A percentile compares a stretch with the other conserved stretches of the same genome.
Evolutionary conservation across 2,888 invertebrate genomes (phyloP).

Genomic region (Augochlorella aurata): DNA sequence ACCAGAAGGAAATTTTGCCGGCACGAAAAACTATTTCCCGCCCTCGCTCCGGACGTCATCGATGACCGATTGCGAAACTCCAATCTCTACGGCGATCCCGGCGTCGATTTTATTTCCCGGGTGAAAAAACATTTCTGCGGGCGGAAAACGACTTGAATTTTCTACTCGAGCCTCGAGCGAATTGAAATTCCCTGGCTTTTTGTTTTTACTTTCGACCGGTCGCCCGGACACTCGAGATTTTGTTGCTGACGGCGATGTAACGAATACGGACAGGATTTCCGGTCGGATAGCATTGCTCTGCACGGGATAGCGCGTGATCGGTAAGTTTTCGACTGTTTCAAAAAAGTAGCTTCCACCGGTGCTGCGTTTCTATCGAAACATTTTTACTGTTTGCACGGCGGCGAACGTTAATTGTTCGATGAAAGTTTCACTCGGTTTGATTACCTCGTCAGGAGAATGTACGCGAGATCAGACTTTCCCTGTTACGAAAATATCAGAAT

Average conservation of each 20-base stretch:
- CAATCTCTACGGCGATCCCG: background rate
- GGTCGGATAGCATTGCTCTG: no score
- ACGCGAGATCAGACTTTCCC: background rate
- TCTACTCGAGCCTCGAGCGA: background rate
- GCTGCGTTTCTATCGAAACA: background rate
- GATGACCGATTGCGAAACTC: conserved; percentile 7
- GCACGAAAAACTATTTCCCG: background rate
- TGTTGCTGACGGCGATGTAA: background rate
- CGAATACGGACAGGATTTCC: conserved; percentile 3
- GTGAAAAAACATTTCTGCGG: background rate
- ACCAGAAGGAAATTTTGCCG: background rate
- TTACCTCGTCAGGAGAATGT: background rate
- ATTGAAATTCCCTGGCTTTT: conserved; percentile 8
- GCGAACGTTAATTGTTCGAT: background rate
- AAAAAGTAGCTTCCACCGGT: background rate
- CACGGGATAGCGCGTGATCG: background rate
- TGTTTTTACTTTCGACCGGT: background rate
- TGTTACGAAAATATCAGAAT: background rate
- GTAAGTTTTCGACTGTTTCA: background rate
- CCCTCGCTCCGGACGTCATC: background rate
- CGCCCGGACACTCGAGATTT: background rate
- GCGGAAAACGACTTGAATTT: conserved; percentile 1
- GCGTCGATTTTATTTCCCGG: background rate
- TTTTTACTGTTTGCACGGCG: background rate
- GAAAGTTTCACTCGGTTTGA: background rate